Evolutionary conservation across 2,888 invertebrate species (phyloP), one percentile per base, ranked within the genome.

Genomic region (Hydrotaea cyrtoneurina): DNA sequence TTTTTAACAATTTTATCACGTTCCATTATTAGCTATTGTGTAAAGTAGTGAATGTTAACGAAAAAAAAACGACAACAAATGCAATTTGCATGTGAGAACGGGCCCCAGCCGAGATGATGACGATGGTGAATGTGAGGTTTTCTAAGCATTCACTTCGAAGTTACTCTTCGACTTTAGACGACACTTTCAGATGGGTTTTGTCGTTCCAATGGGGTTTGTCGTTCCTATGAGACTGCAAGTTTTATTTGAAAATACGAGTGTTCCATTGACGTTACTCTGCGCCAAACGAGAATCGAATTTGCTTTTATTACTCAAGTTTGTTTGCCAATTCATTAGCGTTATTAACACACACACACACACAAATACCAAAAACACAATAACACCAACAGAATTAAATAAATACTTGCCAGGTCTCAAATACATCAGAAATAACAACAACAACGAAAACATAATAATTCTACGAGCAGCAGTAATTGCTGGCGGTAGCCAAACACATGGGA

Each of bases 241-340:
- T 31, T 13, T 39, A 39, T 8, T 39, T 39, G 39, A 39, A 39
- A 39, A 39, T 39, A 13, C 39, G 39, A 39, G 11, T 39, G 10
- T 13, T 39, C 39, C 39, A 39, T 4, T 8, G 39, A 39, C 39
- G 39, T 10, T 8, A 39, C 50, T n/a, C 50, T 15, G n/a, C n/a
- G 13, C 50, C 1, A 50, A 13, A 13, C n/a, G 50, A 50, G 50
- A 50, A 50, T 50, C 50, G 50, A 50, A 10, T 64, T 66, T 66
- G 66, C 66, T 66, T 39, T 39, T 66, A 66, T 43, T 66, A 64
- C 13, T 17, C 66, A 66, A 66, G 66, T 66, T 78, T 84, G 81
- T 84, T 84, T 84, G 84, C 78, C 80, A 81, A 84, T 72, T 84
- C 80, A 81, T 84, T 84, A 84, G 80, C 83, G 74, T 36, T 73